Base-by-base conservation (phyloP, 2,113 vertebrate species). In the Salvator merianae region DNA sequence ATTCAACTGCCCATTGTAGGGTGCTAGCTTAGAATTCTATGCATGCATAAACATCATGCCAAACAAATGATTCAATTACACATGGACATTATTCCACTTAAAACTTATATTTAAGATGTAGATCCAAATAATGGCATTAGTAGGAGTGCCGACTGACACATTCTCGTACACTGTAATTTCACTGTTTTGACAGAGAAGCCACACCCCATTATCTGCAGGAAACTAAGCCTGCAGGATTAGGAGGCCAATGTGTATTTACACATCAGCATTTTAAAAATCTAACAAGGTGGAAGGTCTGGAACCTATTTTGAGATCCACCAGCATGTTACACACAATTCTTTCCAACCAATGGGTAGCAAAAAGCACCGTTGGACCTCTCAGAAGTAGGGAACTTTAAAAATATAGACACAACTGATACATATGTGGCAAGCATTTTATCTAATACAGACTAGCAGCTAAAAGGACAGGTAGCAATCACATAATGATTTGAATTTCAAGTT, bases 191-290 rank as follows among this genome's bases (percentile, higher is more conserved):
- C 85, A 84, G 80, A 83, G 76, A 82, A 30, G 84, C 84, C 84
- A 38, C 63, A 84, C 82, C 71, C 81, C 4, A 4, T 69, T 78
- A 7, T 2, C 82, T 1, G 9, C 86, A 30, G 0, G 38, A 79
- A 90, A 94, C 92, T 78, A 82, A 92, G 94, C 93, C 62, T 81
- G 92, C 0, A 1, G 91, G 92, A 93, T 94, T 94, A 94, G 82
- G 47, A 81, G 83, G 0, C 53, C 12, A 9, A 83, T 80, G 91
- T 89, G 63, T 83, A 90, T 92, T 87, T 76, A 59, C 43, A 72
- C 7, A 70, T 94, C 92, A 94, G 91, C 92, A 84, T 84, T 93
- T 90, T 20, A 28, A 5, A 72, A 20, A 63, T 34, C 4, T 10
- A 14, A 74, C 77, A 43, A n/a, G 80, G 79, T 68, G 86, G 88